Percentiles rank a stretch among this genome's conserved stretches.
phyloP scores from a whole-genome alignment of 2,888 invertebrate genomes.

The Tubulanus polymorphus region DNA sequence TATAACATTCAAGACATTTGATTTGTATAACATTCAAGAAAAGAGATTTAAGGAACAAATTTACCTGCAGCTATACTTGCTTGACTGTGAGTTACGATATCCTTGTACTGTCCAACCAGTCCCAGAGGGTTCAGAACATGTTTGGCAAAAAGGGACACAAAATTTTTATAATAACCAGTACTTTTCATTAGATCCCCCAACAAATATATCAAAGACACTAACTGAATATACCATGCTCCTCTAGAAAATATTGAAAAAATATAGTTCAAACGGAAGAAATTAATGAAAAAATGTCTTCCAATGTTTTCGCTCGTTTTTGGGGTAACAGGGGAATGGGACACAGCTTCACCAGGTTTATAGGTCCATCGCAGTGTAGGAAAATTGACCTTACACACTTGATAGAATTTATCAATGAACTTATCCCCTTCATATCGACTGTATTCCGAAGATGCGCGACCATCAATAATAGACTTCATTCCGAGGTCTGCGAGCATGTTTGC shows the following conservation, averaged over 20 bases:
- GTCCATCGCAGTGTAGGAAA: constrained; percentile 18
- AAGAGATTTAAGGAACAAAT: constrained; percentile 2
- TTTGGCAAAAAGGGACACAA: constrained; percentile 25
- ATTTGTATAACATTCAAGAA: too few species aligned
- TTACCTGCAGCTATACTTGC: constrained; percentile 33
- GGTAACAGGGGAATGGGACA: constrained; percentile 8
- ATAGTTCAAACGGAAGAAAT: constrained; percentile 33
- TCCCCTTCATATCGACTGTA: constrained; percentile 27
- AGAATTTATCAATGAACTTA: constrained; percentile 29
- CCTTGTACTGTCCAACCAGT: constrained; percentile 31
- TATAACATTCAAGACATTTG: too few species aligned
- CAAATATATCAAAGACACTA: constrained; percentile 29
- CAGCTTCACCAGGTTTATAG: constrained; percentile 21
- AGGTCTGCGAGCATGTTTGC: constrained; percentile 23
- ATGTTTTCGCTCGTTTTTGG: background rate
- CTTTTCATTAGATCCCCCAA: constrained; percentile 26
- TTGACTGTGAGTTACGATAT: constrained; percentile 31
- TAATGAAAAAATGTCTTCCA: constrained; percentile 26
- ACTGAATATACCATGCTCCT: constrained; percentile 31
- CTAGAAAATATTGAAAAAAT: constrained; percentile 27
- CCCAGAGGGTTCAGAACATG: constrained; percentile 27
- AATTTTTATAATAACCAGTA: constrained; percentile 24
- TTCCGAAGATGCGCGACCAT: constrained; percentile 34
- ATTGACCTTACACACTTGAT: constrained; percentile 26
- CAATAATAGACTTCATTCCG: constrained; percentile 34